Percentiles rank a stretch among this genome's conserved stretches.
Evolutionary conservation across 1,140 invertebrate genomes (phyloP).

Genomic region (Drosophila novamexicana): DNA sequence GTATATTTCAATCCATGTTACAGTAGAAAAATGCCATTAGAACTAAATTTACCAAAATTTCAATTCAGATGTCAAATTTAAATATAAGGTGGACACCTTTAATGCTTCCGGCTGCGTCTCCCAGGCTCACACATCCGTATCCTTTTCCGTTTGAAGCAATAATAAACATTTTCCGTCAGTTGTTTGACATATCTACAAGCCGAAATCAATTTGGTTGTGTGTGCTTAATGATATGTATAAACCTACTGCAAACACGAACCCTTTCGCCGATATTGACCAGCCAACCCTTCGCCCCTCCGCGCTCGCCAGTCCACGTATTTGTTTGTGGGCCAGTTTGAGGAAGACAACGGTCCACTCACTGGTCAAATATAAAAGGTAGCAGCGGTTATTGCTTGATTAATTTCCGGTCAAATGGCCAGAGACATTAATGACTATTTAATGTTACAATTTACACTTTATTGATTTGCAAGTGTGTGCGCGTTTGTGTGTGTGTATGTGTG

Average conservation of each 20-base stretch:
- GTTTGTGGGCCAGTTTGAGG: constrained; percentile 23
- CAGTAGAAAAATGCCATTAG: no score
- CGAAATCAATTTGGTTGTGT: constrained; percentile 58
- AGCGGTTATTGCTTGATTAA: constrained; percentile 82
- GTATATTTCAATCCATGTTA: no score
- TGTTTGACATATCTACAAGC: constrained; percentile 75
- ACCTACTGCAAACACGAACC: constrained; percentile 67
- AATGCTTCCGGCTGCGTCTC: constrained; percentile 14
- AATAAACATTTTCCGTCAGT: constrained; percentile 81
- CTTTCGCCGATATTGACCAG: constrained; percentile 37
- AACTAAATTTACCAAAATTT: neutral
- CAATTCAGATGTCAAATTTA: constrained; percentile 13
- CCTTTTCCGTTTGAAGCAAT: constrained; percentile 77
- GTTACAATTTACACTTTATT: constrained; percentile 82
- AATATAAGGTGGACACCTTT: constrained; percentile 8
- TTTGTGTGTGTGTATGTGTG: constrained; percentile 12
- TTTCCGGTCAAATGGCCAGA: constrained; percentile 76
- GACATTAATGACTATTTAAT: constrained; percentile 83
- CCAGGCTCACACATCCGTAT: constrained; percentile 65
- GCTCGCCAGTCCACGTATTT: constrained; percentile 3
- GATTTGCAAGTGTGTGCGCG: constrained; percentile 52
- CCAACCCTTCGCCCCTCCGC: neutral
- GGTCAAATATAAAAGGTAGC: constrained; percentile 75
- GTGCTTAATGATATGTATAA: constrained; percentile 77
- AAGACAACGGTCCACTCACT: constrained; percentile 48